Percentiles rank a stretch among this genome's conserved stretches.
Conservation (phyloP, 2,888 invertebrate species). For the Iselma pallidipennis region DNA sequence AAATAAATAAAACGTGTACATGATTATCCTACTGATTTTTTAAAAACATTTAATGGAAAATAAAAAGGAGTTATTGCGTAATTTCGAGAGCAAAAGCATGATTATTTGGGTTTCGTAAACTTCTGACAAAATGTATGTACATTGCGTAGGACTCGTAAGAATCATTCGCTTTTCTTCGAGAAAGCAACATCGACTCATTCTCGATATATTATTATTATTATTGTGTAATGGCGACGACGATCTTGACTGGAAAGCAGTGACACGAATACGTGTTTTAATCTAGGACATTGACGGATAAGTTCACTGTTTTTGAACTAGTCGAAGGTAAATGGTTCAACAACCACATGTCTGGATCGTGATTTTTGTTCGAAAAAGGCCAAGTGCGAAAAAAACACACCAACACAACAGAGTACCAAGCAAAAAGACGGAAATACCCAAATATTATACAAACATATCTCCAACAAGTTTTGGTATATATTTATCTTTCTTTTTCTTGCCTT, state of each 20-base stretch:
- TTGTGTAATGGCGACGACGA: slow-evolving; percentile 47
- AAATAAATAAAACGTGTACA: too few species aligned
- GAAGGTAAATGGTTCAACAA: too few species aligned
- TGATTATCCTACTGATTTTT: too few species aligned
- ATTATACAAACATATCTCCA: too few species aligned
- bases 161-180: slow-evolving; percentile 26
- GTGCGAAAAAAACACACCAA: background rate
- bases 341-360: too few species aligned
- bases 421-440: background rate
- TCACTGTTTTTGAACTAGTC: background rate
- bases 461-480: too few species aligned
- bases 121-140: too few species aligned
- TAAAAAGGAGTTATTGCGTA: too few species aligned
- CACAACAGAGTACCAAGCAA: too few species aligned
- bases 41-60: too few species aligned
- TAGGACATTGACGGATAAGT: slow-evolving; percentile 38
- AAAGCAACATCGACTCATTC: slow-evolving; percentile 20
- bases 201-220: slow-evolving; percentile 25
- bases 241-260: slow-evolving; percentile 54
- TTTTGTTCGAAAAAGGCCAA: background rate
- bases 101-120: too few species aligned
- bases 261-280: slow-evolving; percentile 48
- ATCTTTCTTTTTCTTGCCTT: background rate
- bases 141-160: background rate
- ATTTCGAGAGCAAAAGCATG: too few species aligned